Evolutionary conservation across 2,113 vertebrate species (phyloP), one percentile per base, ranked within the genome.

Genomic region (Ageneiosus marmoratus): DNA sequence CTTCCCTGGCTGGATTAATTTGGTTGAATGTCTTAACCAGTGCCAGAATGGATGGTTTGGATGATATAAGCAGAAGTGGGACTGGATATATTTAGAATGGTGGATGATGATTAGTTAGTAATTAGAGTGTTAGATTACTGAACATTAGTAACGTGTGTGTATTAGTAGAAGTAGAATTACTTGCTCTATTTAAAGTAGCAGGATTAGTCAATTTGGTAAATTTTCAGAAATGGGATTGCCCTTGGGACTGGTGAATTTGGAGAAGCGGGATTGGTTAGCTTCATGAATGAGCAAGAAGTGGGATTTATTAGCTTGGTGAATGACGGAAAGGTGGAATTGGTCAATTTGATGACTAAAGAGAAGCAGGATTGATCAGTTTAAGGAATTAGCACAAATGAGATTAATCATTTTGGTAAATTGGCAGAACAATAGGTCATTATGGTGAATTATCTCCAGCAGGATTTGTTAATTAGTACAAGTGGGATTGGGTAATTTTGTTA

Each of bases 401-500:
- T 10, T 18, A 7, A 7, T 34, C 29, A 18, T 2, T 6, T 2
- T 67, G 16, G 5, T 32, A 6, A 65, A 18, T 65, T 18, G 18
- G 15, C 32, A 37, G 5, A 10, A 16, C 1, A 16, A 8, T 37
- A 7, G 62, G 1, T 32, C 29, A 65, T 1, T 18, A 1, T 65
- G 2, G 24, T 69, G 20, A 69, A 69, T 69, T 41, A 69, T 5
- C 65, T 24, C 8, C 10, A 41, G 34, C 2, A 18, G 0, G 50
- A 69, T 53, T 78, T 44, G 67, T 70, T 48, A 80, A 22, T 44
- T 44, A 46, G 67, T 22, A 46, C 1, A 63, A 63, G 4, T 12
- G 6, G 60, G 50, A 58, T 62, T 78, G 55, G 67, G 70, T 48
- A 80, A n/a, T 77, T 29, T 76, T n/a, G 41, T 24, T 6, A 58